Conservation (phyloP, 1,140 invertebrate genomes). For the Holotrichia oblita region DNA sequence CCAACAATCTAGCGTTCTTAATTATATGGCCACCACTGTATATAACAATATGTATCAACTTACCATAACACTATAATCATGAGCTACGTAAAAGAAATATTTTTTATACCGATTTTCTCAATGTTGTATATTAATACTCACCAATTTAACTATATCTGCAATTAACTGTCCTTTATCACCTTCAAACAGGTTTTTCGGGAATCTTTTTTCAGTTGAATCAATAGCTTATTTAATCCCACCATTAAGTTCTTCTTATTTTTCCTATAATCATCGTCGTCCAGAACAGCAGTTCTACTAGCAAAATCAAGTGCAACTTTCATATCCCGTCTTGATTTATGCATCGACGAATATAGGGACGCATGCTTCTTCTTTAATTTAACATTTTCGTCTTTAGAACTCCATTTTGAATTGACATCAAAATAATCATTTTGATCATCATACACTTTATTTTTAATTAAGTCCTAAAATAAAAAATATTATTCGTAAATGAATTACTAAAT, state of each 20-base stretch:
- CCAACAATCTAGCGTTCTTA: no score
- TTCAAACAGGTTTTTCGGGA: conserved; percentile 49
- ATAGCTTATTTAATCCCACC: conserved; percentile 48
- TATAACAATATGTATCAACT: no score
- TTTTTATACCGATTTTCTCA: no score
- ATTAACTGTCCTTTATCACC: conserved; percentile 46
- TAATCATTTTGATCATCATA: conserved; percentile 96
- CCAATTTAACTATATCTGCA: conserved; percentile 43
- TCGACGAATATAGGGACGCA: conserved; percentile 72
- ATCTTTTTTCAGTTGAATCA: conserved; percentile 46
- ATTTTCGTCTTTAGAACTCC: conserved; percentile 79
- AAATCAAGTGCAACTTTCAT: conserved; percentile 86
- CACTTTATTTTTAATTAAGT: conserved; percentile 58
- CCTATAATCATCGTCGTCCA: conserved; percentile 59
- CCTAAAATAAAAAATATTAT: conserved; percentile 13
- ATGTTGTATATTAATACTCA: conserved; percentile 33
- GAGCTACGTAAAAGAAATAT: no score
- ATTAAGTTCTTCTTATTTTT: conserved; percentile 46
- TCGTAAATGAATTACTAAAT: neutral
- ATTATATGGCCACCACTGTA: no score
- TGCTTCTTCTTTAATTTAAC: conserved; percentile 75
- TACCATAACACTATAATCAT: no score
- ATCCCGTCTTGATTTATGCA: conserved; percentile 74
- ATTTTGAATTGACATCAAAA: conserved; percentile 82
- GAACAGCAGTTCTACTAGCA: conserved; percentile 70